A percentile compares a stretch with the other conserved stretches of the same genome.
Evolutionary conservation across 2,888 invertebrate species (phyloP).

Genomic region (Ochlodes sylvanus): DNA sequence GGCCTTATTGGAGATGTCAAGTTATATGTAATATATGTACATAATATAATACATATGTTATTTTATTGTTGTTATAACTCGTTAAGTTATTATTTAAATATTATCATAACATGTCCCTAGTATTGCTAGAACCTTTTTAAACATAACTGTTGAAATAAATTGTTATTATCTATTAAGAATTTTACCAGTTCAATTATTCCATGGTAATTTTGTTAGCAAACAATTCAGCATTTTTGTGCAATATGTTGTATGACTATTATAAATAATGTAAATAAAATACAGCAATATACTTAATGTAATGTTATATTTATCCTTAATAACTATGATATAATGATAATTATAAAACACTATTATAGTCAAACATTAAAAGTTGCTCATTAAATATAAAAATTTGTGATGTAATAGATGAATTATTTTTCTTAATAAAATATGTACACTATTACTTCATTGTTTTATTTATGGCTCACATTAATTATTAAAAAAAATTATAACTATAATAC

Average conservation of each 20-base stretch:
- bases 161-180: too few relatives aligned
- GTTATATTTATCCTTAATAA: neutral
- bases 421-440: conserved; percentile 6
- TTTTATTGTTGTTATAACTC: neutral
- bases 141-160: too few relatives aligned
- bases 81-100: neutral
- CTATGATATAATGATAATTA: neutral
- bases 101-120: neutral
- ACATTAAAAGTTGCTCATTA: conserved; percentile 1
- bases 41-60: neutral
- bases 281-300: neutral
- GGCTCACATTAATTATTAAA: neutral
- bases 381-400: conserved; percentile 1
- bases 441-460: neutral
- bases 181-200: too few relatives aligned
- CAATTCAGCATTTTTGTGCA: neutral
- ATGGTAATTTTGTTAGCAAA: neutral
- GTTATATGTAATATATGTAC: too few relatives aligned
- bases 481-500: too few relatives aligned
- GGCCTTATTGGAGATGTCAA: too few relatives aligned
- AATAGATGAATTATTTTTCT: neutral
- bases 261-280: neutral
- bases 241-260: neutral
- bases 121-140: neutral
- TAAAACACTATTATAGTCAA: neutral